Evolutionary conservation across 2,797 vertebrate genomes (phyloP).

Genomic region (Oreortyx pictus): DNA sequence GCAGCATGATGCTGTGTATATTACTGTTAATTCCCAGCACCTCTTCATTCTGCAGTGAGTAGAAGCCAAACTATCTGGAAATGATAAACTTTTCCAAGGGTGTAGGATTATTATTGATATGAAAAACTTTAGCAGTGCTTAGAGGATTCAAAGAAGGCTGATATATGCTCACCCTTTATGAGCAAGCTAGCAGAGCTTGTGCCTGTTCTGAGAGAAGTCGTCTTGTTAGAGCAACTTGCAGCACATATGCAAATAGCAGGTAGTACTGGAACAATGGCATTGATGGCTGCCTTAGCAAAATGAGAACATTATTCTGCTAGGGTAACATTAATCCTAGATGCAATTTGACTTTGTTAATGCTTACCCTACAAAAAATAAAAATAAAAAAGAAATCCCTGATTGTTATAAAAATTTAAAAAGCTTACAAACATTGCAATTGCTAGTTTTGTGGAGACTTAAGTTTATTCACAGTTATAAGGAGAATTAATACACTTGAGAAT

Average conservation of each 20-base stretch:
- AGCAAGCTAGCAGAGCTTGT: neutral
- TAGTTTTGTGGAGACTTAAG: too few species aligned
- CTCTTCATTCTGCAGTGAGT: neutral
- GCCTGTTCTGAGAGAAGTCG: neutral
- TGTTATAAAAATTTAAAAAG: too few species aligned
- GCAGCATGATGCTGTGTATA: neutral
- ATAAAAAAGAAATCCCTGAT: neutral
- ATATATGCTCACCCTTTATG: neutral
- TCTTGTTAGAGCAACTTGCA: neutral
- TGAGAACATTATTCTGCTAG: neutral
- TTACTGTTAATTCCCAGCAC: neutral
- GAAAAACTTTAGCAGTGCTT: neutral
- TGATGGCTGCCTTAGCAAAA: neutral
- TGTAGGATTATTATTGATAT: neutral
- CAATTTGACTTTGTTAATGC: neutral
- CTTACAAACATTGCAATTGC: too few species aligned
- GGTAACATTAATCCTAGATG: neutral
- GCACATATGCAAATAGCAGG: neutral
- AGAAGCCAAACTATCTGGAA: neutral
- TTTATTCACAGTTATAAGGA: neutral
- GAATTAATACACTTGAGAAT: neutral
- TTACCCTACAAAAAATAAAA: neutral
- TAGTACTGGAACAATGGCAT: neutral
- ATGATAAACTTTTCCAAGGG: neutral
- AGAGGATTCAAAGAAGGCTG: neutral